A percentile compares a stretch with the other conserved stretches of the same genome.
Conservation (phyloP, 2,888 invertebrate species). For the Epiblema foenella region DNA sequence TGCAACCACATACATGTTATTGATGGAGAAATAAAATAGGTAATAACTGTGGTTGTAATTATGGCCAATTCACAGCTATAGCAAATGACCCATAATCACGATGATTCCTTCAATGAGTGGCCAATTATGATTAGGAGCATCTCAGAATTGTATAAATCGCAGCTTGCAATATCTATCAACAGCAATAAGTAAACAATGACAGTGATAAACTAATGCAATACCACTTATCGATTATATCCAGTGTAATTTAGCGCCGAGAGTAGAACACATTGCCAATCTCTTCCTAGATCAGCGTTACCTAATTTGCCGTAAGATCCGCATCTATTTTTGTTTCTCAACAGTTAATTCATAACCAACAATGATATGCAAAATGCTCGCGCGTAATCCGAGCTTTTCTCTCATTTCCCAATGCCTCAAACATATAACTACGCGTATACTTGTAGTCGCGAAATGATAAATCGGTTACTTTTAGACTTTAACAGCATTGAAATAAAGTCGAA, state of each 20-base stretch:
- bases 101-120: background rate
- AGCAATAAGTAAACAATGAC: conserved; percentile 13
- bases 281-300: conserved; percentile 35
- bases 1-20: background rate
- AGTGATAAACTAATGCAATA: conserved; percentile 29
- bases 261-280: conserved; percentile 28
- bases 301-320: conserved; percentile 31
- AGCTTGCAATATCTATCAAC: background rate
- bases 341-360: conserved; percentile 33
- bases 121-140: background rate
- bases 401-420: conserved; percentile 14
- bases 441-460: too few relatives aligned
- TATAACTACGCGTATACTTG: background rate
- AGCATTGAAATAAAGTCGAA: too few relatives aligned
- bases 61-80: background rate
- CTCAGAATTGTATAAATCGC: conserved; percentile 7
- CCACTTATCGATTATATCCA: conserved; percentile 27
- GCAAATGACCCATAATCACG: conserved; percentile 7
- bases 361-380: conserved; percentile 9
- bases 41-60: background rate
- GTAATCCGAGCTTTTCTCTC: conserved; percentile 18
- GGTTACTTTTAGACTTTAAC: too few relatives aligned
- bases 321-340: conserved; percentile 16
- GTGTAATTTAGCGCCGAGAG: conserved; percentile 24
- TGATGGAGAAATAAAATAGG: background rate